A percentile compares a stretch with the other conserved stretches of the same genome.
Evolutionary conservation across 2,797 vertebrate species (phyloP).

Genomic region (Neosilurus hyrtlii): DNA sequence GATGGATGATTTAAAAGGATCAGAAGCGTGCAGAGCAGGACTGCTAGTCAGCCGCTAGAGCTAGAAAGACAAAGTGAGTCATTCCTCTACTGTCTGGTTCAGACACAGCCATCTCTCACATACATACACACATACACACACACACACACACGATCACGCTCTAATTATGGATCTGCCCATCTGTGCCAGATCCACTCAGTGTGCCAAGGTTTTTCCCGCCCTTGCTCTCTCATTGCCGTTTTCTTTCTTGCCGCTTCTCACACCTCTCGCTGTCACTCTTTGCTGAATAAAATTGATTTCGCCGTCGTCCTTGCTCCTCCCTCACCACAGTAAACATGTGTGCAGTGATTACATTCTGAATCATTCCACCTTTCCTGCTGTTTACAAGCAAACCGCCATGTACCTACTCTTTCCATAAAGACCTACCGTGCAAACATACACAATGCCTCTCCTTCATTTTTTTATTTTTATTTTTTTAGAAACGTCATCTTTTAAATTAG

Average conservation of each 20-base stretch:
- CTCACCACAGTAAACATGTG: slow-evolving; percentile 36
- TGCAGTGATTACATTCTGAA: slow-evolving; percentile 35
- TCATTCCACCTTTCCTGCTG: slow-evolving; percentile 29
- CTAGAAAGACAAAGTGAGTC: slow-evolving; percentile 43
- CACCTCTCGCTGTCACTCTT: slow-evolving; percentile 42
- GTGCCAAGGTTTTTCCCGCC: slow-evolving; percentile 41
- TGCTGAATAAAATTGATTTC: slow-evolving; percentile 18
- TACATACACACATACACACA: slow-evolving; percentile 31
- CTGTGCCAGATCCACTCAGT: slow-evolving; percentile 49
- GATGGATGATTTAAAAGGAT: slow-evolving; percentile 35
- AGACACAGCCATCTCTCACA: slow-evolving; percentile 36
- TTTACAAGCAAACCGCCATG: slow-evolving; percentile 29
- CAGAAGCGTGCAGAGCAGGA: slow-evolving; percentile 44
- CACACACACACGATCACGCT: slow-evolving; percentile 43
- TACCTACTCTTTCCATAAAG: slow-evolving; percentile 18
- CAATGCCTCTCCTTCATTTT: slow-evolving; percentile 1
- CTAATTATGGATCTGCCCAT: slow-evolving; percentile 55
- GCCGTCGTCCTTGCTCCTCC: background rate
- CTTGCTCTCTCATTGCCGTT: slow-evolving; percentile 38
- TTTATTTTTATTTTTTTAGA: background rate
- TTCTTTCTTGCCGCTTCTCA: slow-evolving; percentile 23
- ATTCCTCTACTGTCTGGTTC: slow-evolving; percentile 39
- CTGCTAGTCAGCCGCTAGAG: slow-evolving; percentile 42
- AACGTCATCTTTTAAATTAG: slow-evolving; percentile 36
- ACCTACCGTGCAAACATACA: slow-evolving; percentile 38